Percentiles rank a stretch among this genome's conserved stretches.
These are phyloP conservation scores for Cephus runcator DNA, from an alignment of 2,888 invertebrate genomes.

Conservation along the genomic window DNA sequence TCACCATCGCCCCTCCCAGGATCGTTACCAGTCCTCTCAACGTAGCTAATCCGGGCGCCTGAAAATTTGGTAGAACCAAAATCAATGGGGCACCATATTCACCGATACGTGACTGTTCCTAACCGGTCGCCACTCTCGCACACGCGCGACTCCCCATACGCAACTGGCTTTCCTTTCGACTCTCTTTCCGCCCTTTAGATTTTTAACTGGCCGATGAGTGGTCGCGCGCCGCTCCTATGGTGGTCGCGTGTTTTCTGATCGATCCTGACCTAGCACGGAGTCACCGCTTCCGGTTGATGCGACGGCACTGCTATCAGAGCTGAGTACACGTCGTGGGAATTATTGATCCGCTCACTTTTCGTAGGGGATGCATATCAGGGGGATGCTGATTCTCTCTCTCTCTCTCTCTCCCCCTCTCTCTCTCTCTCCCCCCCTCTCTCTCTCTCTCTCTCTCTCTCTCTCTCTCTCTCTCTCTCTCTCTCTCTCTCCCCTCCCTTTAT, in stretches of 20 bases:
- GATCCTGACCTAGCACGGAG: conserved; percentile 18
- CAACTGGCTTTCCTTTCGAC: not conserved
- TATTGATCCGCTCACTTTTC: not conserved
- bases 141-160: not conserved
- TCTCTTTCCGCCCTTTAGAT: not conserved
- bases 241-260: conserved; percentile 16
- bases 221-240: not conserved
- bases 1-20: not conserved
- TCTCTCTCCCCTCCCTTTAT: not conserved
- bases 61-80: not conserved
- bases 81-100: not conserved
- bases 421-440: no score
- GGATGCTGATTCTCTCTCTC: not conserved
- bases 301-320: not conserved
- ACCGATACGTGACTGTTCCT: not conserved
- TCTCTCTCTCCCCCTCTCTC: no score
- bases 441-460: no score
- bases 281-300: not conserved
- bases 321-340: not conserved
- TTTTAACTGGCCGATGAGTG: not conserved
- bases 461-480: no score
- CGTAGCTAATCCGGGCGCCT: not conserved
- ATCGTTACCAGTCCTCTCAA: not conserved
- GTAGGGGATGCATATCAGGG: not conserved
- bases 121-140: not conserved